Percentiles rank a stretch among this genome's conserved stretches.
phyloP scores from a whole-genome alignment of 1,140 invertebrate species.

The Bombus fervidus region DNA sequence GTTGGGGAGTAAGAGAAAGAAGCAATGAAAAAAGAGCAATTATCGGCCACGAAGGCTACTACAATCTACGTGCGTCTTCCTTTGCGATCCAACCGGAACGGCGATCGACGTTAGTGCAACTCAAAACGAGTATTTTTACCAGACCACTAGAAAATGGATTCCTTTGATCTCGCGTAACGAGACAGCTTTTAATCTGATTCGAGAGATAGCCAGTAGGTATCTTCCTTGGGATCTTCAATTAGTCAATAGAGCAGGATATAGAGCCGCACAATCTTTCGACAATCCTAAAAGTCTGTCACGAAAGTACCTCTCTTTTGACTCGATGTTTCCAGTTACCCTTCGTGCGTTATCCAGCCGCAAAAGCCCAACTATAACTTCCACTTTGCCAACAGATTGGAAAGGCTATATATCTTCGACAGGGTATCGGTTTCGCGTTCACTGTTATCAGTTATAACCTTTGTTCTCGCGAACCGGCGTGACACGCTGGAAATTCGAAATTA shows the following conservation, averaged over 20 bases:
- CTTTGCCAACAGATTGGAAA: slow-evolving; percentile 4
- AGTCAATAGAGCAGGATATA: slow-evolving; percentile 28
- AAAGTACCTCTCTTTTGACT: neutral
- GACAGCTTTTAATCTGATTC: slow-evolving; percentile 53
- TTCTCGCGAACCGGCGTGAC: neutral
- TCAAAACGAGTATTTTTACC: slow-evolving; percentile 33
- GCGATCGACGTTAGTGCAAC: neutral
- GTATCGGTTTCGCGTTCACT: neutral
- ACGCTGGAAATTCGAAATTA: neutral
- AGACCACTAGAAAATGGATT: slow-evolving; percentile 40
- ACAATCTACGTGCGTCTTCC: neutral
- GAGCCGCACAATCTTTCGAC: slow-evolving; percentile 9
- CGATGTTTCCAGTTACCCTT: slow-evolving; percentile 6
- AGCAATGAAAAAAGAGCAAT: neutral
- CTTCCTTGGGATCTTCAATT: slow-evolving; percentile 51
- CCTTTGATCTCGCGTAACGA: slow-evolving; percentile 54
- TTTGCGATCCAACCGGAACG: neutral
- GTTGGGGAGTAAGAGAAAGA: neutral
- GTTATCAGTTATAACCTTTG: slow-evolving; percentile 38
- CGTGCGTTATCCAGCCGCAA: neutral
- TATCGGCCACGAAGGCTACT: neutral
- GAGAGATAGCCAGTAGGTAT: slow-evolving; percentile 5
- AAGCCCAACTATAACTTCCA: neutral
- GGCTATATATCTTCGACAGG: neutral
- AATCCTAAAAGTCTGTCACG: neutral